Base-by-base conservation (phyloP, 1,140 invertebrate genomes). In the Diuraphis noxia region DNA sequence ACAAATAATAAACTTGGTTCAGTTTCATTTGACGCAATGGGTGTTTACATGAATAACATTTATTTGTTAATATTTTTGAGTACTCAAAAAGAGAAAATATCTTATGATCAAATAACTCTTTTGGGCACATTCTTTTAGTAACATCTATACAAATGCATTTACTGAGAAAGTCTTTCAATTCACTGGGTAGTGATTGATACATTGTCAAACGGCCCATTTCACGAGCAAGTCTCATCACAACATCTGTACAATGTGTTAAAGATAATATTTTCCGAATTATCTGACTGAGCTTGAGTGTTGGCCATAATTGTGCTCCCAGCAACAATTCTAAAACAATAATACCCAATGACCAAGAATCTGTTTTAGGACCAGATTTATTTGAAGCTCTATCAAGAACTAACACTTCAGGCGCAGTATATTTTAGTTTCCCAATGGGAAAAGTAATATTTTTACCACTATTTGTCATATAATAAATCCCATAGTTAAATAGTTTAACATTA, bases 381-480 rank as follows among this genome's bases (percentile, higher is more conserved):
- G 52, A 52, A 72, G 92, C 92, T 82, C 92, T 92, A 72, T 91
- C 92, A 84, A 92, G 93, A 25, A 97, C 93, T 93, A 98, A 95
- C 82, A 97, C 96, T 94, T 99, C 98, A 6, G 98, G 98, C 85
- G 98, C 96, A 92, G 97, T 95, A 93, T 98, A 98, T 92, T 96
- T 96, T 41, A 97, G 94, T 94, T 95, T 98, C 96, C 98, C 97
- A 93, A 99, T 96, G 88, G 98, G 98, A 95, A 99, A 99, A 25
- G 97, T 96, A 17, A 99, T 97, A 94, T 97, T 96, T 93, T 95
- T 95, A 84, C 97, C 98, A 93, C 94, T 94, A 93, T 96, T 96
- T 38, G 98, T 99, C 96, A 99, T 98, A 93, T 97, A 96, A 94
- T 97, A 98, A 88, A 99, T 94, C 21, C 98, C 98, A 95, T 97